Conservation (phyloP, 1,140 invertebrate species). For the Campoletis sonorensis region DNA sequence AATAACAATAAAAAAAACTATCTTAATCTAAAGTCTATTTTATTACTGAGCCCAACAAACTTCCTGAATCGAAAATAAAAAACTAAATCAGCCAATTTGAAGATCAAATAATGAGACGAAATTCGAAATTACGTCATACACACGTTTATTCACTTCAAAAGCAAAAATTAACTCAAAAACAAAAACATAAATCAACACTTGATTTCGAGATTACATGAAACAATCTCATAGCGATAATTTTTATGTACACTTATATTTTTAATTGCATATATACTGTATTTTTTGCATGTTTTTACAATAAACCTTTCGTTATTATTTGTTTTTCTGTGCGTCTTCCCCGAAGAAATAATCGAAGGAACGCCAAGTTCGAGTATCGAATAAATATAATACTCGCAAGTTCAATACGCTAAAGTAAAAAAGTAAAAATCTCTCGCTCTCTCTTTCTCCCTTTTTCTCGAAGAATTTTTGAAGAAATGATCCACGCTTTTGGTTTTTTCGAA, state of each 20-base stretch:
- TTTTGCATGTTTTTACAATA: constrained; percentile 29
- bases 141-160: not conserved
- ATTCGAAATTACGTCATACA: no score
- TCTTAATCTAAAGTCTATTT: not conserved
- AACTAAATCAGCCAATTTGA: not conserved
- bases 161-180: not conserved
- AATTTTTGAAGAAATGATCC: not conserved
- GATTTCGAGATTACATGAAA: not conserved
- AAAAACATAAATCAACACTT: not conserved
- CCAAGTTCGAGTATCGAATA: constrained; percentile 35
- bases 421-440: constrained; percentile 33
- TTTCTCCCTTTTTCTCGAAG: not conserved
- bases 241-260: constrained; percentile 39
- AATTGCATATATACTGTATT: constrained; percentile 16
- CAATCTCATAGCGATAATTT: constrained; percentile 17
- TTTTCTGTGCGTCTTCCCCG: not conserved
- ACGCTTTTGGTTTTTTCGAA: not conserved
- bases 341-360: not conserved
- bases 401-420: constrained; percentile 24
- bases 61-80: not conserved
- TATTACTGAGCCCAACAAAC: not conserved
- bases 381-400: constrained; percentile 38
- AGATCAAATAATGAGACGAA: no score
- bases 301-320: constrained; percentile 7
- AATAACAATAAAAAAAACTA: constrained; percentile 14